Evolutionary conservation across 2,113 vertebrate genomes (phyloP), one percentile per base, ranked within the genome.

Genomic region (Australoheros scitulus): DNA sequence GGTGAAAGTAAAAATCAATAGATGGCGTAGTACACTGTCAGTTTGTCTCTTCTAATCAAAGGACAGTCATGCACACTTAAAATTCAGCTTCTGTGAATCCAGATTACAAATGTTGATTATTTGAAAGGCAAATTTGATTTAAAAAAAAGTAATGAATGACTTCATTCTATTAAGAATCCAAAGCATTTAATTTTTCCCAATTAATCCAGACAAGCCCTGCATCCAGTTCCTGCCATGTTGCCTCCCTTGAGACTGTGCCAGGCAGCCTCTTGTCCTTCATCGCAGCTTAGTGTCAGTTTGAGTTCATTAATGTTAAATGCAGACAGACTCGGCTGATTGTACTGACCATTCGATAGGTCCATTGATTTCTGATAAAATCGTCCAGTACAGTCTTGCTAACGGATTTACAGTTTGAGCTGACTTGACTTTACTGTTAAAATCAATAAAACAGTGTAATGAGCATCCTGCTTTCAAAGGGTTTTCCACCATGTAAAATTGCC

Each of bases 401-500:
- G 41, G 77, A 58, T 85, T 83, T 79, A 61, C 3, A 61, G 14
- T 80, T 22, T 6, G 34, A 61, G 11, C 80, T 29, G 43, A 61
- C 17, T 63, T 60, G 18, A 55, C 24, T 60, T 47, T 61, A 70
- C 64, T 56, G 63, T 72, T 7, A 36, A 79, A 82, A 80, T 83
- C 83, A 80, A 74, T 86, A 26, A 6, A 34, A 76, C 4, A 17
- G 41, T 56, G 64, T 83, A 77, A 83, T 75, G 56, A 85, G 58
- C 13, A 14, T 58, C 72, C 72, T 83, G 22, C 36, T 68, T 77
- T 38, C 2, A 8, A 81, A 47, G 52, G 63, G 52, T 52, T 85
- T 85, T 87, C 79, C 77, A 76, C 76, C 82, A 85, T 18, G 81
- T 77, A 84, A 80, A 90, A 77, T 75, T 80, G 65, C 29, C 59